A percentile compares a stretch with the other conserved stretches of the same genome.
Evolutionary conservation across 1,140 invertebrate species (phyloP).

Genomic region (Elymnias hypermnestra): DNA sequence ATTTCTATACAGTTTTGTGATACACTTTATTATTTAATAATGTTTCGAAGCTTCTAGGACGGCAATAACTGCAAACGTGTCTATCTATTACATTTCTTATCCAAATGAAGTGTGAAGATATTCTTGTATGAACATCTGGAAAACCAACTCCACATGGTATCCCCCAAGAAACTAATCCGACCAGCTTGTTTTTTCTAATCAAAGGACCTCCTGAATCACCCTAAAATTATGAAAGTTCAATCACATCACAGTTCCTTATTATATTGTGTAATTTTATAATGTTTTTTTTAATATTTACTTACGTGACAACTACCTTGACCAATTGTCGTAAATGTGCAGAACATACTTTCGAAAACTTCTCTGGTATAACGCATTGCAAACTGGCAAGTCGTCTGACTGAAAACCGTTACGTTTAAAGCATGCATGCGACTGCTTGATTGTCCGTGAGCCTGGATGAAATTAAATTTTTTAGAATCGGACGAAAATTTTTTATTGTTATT

Average conservation of each 20-base stretch:
- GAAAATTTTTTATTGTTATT: too few species aligned
- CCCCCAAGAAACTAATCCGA: slow-evolving; percentile 81
- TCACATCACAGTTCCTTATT: too few species aligned
- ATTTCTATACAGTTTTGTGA: too few species aligned
- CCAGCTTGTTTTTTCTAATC: slow-evolving; percentile 64
- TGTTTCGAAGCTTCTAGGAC: too few species aligned
- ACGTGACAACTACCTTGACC: slow-evolving; percentile 79
- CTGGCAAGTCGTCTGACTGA: slow-evolving; percentile 47
- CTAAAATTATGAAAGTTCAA: too few species aligned
- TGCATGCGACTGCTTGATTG: slow-evolving; percentile 42
- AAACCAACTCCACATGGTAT: slow-evolving; percentile 78
- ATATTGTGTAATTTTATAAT: too few species aligned
- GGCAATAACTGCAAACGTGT: slow-evolving; percentile 10
- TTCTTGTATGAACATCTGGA: slow-evolving; percentile 80
- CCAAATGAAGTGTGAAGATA: slow-evolving; percentile 72
- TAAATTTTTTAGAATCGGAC: too few species aligned
- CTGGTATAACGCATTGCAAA: slow-evolving; percentile 58
- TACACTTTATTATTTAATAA: too few species aligned
- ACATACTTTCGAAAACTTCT: slow-evolving; percentile 57
- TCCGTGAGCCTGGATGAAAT: slow-evolving; percentile 36
- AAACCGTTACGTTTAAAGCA: slow-evolving; percentile 43
- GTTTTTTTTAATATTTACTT: too few species aligned
- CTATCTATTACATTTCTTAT: slow-evolving; percentile 42
- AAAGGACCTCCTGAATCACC: slow-evolving; percentile 80
- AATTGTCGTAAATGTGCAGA: slow-evolving; percentile 74